A percentile compares a stretch with the other conserved stretches of the same genome.
Conservation (phyloP, 2,113 vertebrate genomes). For the Shinisaurus crocodilurus region DNA sequence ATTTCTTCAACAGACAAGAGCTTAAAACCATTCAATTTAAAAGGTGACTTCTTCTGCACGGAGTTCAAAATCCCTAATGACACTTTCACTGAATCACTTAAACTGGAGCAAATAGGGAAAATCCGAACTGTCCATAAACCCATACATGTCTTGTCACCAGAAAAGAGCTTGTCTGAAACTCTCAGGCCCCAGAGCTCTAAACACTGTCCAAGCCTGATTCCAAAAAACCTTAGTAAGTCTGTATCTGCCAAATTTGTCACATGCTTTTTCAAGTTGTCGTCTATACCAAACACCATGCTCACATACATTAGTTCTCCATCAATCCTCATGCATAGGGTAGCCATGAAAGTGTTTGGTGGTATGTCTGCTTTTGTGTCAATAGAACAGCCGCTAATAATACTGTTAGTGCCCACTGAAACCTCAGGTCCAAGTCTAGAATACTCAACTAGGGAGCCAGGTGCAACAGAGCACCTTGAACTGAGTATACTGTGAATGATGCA, state of each 20-base stretch:
- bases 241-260: constrained; percentile 71
- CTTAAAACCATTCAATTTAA: constrained; percentile 61
- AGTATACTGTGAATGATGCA: constrained; percentile 88
- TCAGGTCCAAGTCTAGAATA: constrained; percentile 83
- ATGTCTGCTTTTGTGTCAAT: constrained; percentile 71
- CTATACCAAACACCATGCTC: constrained; percentile 83
- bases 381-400: constrained; percentile 84
- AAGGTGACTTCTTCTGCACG: constrained; percentile 58
- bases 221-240: constrained; percentile 77
- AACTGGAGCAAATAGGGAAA: constrained; percentile 85
- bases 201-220: constrained; percentile 76
- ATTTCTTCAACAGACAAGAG: constrained; percentile 89
- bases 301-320: constrained; percentile 70
- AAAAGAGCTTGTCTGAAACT: constrained; percentile 79
- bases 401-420: constrained; percentile 78
- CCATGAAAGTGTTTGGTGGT: constrained; percentile 82
- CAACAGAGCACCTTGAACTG: constrained; percentile 73
- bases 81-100: constrained; percentile 76
- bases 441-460: constrained; percentile 84
- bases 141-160: constrained; percentile 57
- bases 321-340: constrained; percentile 81
- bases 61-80: constrained; percentile 85
- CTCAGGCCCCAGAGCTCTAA: constrained; percentile 81
- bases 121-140: constrained; percentile 90
- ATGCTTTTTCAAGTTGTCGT: constrained; percentile 83